Evolutionary conservation across 2,113 vertebrate genomes (phyloP).

Genomic region (Ophiodon elongatus): DNA sequence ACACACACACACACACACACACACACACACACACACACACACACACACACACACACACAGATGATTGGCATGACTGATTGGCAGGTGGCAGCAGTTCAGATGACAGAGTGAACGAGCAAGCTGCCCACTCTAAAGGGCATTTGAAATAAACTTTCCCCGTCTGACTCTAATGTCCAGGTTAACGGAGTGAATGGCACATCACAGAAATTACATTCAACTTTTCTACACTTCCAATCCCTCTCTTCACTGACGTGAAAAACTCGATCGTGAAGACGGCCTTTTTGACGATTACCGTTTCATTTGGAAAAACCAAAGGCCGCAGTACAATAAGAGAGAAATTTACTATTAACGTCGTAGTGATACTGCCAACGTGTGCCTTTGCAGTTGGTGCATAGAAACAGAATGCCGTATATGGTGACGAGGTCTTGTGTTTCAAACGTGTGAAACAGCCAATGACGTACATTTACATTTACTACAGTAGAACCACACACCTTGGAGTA

Average conservation of each 20-base stretch:
- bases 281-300: not conserved
- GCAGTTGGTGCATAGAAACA: not conserved
- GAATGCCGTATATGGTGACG: not conserved
- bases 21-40: constrained; percentile 24
- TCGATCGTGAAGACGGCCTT: not conserved
- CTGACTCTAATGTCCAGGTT: constrained; percentile 25
- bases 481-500: constrained; percentile 27
- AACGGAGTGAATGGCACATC: constrained; percentile 21
- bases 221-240: not conserved
- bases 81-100: constrained; percentile 74
- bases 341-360: not conserved
- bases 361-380: not conserved
- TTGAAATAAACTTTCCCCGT: constrained; percentile 52
- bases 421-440: constrained; percentile 4
- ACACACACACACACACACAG: constrained; percentile 33
- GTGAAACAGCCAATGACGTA: constrained; percentile 14
- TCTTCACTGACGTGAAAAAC: not conserved
- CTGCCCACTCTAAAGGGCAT: constrained; percentile 74
- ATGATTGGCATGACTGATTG: constrained; percentile 75
- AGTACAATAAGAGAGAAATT: not conserved
- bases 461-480: constrained; percentile 9
- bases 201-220: not conserved
- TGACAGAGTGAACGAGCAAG: constrained; percentile 69
- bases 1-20: constrained; percentile 20
- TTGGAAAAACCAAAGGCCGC: not conserved